A percentile compares a stretch with the other conserved stretches of the same genome.
These are phyloP conservation scores for Pempheris klunzingeri DNA, from an alignment of 2,797 vertebrate genomes.

Conservation along the genomic window DNA sequence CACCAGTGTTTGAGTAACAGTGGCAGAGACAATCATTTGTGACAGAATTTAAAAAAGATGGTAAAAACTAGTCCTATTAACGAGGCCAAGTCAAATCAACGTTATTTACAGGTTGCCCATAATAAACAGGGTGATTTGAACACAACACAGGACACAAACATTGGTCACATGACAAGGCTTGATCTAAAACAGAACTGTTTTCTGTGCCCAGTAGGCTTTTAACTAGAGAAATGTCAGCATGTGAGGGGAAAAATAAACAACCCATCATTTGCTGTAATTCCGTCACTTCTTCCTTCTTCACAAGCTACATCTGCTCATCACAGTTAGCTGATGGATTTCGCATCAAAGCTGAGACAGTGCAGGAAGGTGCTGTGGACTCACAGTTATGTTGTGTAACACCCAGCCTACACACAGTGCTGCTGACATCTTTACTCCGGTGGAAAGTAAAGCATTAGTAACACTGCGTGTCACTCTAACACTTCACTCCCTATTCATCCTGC, in stretches of 20 bases:
- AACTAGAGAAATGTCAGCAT: neutral
- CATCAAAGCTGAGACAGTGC: slow-evolving; percentile 18
- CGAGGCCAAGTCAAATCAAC: neutral
- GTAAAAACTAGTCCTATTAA: neutral
- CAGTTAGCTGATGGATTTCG: slow-evolving; percentile 9
- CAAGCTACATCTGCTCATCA: slow-evolving; percentile 1
- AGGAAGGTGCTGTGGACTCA: slow-evolving; percentile 20
- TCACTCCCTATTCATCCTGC: neutral
- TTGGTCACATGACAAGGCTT: neutral
- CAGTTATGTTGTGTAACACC: slow-evolving; percentile 64
- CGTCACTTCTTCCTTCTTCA: neutral
- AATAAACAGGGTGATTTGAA: neutral
- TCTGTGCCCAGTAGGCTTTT: neutral
- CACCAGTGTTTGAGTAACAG: neutral
- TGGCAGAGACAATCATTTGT: neutral
- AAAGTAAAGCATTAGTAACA: slow-evolving; percentile 53
- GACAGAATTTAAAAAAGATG: no score
- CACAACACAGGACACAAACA: no score
- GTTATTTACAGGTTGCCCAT: neutral
- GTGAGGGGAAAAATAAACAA: neutral
- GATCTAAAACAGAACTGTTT: neutral
- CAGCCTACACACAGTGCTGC: slow-evolving; percentile 55
- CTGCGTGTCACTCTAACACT: slow-evolving; percentile 15
- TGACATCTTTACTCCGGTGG: slow-evolving; percentile 46
- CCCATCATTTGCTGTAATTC: neutral